Evolutionary conservation across 2,888 invertebrate species (phyloP), one percentile per base, ranked within the genome.

Genomic region (Drosophila formosana): DNA sequence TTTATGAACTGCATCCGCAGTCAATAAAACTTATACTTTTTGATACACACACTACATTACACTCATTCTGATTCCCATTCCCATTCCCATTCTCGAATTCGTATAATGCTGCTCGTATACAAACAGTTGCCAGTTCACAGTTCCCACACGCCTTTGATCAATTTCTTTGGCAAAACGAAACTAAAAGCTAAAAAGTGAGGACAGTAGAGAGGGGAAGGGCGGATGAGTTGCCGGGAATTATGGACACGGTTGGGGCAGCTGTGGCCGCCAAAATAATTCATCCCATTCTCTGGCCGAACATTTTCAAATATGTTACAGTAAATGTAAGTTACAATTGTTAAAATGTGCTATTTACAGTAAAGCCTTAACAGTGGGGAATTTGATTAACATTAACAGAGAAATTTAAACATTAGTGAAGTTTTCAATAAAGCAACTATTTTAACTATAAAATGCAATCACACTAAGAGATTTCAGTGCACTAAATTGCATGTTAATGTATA

Each of bases 1-100:
- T 88, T 88, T 88, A 88, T 88, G 85, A 77, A 88, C 88, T 88
- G 85, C 89, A 89, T 88, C 89, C 88, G 88, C 78, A 88, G 85
- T 85, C 82, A 83, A 89, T 89, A 87, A 88, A 88, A 87, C 72
- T 78, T 76, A 88, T 87, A 84, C 80, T 68, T 85, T 85, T 79
- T 84, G 88, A 87, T 87, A 80, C 78, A 78, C 72, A 72, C 55
- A 63, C 46, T 47, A 55, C 55, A 55, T 55, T 23, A 49, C 43
- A 18, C 50, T 46, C 30, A 43, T 30, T 7, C 49, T 63, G 18
- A 18, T 18, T 18, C 18, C 18, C 18, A 18, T 18, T 18, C 18
- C 18, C 18, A 18, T 18, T 18, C 18, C 18, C 11, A 37, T 34
- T 34, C 37, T 37, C 37, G 37, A 4, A 37, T 37, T 37, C 37